A percentile compares a stretch with the other conserved stretches of the same genome.
Conservation (phyloP, 2,113 vertebrate species). For the Nymphicus hollandicus region DNA sequence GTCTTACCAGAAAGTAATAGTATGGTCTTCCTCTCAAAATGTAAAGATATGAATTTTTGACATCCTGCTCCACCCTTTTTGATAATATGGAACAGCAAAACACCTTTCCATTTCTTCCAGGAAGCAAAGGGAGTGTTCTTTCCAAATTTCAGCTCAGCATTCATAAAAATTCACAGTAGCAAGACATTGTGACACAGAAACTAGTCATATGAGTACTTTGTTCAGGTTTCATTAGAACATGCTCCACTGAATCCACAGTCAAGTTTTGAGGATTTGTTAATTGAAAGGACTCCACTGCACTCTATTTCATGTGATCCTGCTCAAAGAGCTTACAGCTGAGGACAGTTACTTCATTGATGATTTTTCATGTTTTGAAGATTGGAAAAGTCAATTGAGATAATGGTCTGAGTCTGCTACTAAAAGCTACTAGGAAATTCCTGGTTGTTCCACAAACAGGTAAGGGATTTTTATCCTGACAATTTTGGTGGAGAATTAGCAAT, state of each 20-base stretch:
- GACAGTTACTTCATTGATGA: not conserved
- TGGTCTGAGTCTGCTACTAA: not conserved
- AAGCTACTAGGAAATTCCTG: not conserved
- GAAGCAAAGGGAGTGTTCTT: not conserved
- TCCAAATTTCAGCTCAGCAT: not conserved
- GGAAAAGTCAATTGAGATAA: not conserved
- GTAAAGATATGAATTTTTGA: not conserved
- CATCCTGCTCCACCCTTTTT: not conserved
- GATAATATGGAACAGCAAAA: not conserved
- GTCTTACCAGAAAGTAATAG: not conserved
- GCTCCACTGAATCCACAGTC: not conserved
- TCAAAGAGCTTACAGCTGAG: not conserved
- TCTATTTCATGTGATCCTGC: not conserved
- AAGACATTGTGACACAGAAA: not conserved
- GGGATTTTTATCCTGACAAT: not conserved
- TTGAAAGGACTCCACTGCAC: not conserved
- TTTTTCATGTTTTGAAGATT: not conserved
- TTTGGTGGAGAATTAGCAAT: not conserved
- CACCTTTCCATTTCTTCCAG: not conserved
- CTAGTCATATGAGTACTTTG: not conserved
- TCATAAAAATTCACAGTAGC: slow-evolving; percentile 8
- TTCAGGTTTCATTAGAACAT: not conserved
- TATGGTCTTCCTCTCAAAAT: not conserved
- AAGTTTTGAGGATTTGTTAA: not conserved
- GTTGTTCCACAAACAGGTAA: not conserved